Evolutionary conservation across 2,888 invertebrate species (phyloP), one percentile per base, ranked within the genome.

Genomic region (Phania funesta): DNA sequence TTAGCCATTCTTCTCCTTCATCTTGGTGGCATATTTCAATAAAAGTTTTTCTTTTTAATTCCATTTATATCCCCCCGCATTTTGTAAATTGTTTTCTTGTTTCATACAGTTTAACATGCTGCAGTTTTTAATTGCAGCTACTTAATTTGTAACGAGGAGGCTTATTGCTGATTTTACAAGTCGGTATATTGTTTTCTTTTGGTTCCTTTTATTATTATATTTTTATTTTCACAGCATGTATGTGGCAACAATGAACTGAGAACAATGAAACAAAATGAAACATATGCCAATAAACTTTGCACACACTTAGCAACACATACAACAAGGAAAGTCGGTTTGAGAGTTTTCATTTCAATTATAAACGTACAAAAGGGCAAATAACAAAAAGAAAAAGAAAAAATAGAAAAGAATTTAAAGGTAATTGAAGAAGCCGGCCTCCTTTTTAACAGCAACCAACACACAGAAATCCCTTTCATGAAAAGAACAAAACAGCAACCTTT

Each of bases 361-460:
- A 77, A 81, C n/a, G n/a, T 46, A 22, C 26, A 35, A 74, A 74
- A 74, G 65, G 74, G 64, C 74, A 64, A 64, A 64, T 22, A 52
- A 24, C 48, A 67, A 32, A 48, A 60, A 24, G 50, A 26, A 44
- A 2, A 52, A 24, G 38, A 67, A 32, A 48, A 60, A 24, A 58
- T 18, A 44, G 1, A 46, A 20, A 13, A 44, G 13, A 46, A 22
- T 35, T 46, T 68, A 77, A 82, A 78, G 65, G 78, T 78, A 78
- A 82, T 82, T 82, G 82, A 78, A 78, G 78, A 70, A 70, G 74
- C 65, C 76, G 82, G 74, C 78, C 82, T 68, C 48, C 68, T 70
- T 70, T 68, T 64, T 16, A 73, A 38, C 41, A 64, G 58, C 46
- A 58, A 3, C 3, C 44, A 7, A 44, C 16, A 44, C n/a, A 44